Conservation (phyloP, 1,140 invertebrate genomes). For the Rhopalosiphum maidis region DNA sequence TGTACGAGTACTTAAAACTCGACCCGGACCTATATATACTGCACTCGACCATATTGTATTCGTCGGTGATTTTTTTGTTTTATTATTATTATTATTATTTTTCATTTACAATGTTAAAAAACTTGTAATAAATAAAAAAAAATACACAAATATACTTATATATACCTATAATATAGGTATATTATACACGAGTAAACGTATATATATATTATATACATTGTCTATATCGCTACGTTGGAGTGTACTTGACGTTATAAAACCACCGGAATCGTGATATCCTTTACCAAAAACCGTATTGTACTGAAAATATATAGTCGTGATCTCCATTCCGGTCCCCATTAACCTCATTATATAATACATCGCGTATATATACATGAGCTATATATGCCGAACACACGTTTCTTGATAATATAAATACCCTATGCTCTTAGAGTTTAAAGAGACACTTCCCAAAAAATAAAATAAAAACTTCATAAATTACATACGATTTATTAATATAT, state of each 20-base stretch:
- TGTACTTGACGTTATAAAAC: conserved; percentile 31
- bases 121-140: conserved; percentile 2
- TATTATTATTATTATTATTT: not conserved
- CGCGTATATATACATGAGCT: not conserved
- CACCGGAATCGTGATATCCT: conserved; percentile 37
- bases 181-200: too few relatives aligned
- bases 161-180: too few relatives aligned
- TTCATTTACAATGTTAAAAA: conserved; percentile 25
- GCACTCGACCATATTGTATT: not conserved
- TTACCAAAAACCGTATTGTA: not conserved
- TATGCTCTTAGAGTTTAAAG: not conserved
- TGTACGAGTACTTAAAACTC: conserved; percentile 35
- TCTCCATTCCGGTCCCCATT: not conserved
- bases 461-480: not conserved
- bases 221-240: not conserved
- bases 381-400: not conserved
- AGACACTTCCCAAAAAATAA: not conserved
- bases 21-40: not conserved
- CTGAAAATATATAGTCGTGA: conserved; percentile 20
- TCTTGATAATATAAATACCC: not conserved
- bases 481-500: not conserved
- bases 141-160: too few relatives aligned
- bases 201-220: not conserved
- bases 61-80: not conserved
- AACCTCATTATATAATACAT: conserved; percentile 16